phyloP scores from a whole-genome alignment of 2,888 invertebrate species.

The Nematopogon swammerdamellus region DNA sequence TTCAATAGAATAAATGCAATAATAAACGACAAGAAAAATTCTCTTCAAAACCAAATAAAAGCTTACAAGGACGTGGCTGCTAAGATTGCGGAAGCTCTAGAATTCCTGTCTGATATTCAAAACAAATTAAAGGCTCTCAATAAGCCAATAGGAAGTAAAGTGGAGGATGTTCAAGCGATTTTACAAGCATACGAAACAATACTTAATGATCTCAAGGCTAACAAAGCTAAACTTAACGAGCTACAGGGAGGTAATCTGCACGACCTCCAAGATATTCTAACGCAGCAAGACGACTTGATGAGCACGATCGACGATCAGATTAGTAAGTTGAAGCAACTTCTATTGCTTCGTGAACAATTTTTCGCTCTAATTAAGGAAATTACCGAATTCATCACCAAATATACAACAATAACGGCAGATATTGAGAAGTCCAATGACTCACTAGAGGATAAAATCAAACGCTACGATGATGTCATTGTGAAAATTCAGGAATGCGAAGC shows the following conservation, averaged over 20 bases:
- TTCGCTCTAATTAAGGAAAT: slow-evolving; percentile 84
- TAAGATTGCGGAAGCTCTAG: slow-evolving; percentile 73
- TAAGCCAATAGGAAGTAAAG: slow-evolving; percentile 82
- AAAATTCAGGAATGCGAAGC: slow-evolving; percentile 92
- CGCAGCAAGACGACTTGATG: slow-evolving; percentile 83
- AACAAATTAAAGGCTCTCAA: slow-evolving; percentile 78
- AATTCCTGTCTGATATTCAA: slow-evolving; percentile 79
- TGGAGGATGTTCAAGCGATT: slow-evolving; percentile 86
- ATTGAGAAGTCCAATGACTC: slow-evolving; percentile 82
- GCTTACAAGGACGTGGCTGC: slow-evolving; percentile 79
- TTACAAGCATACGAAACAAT: slow-evolving; percentile 76
- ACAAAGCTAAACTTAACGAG: slow-evolving; percentile 73
- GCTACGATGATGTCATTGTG: slow-evolving; percentile 79
- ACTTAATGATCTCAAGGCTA: slow-evolving; percentile 71
- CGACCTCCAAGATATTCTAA: slow-evolving; percentile 73
- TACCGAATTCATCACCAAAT: slow-evolving; percentile 81
- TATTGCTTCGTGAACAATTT: slow-evolving; percentile 84
- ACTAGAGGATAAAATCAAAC: slow-evolving; percentile 81
- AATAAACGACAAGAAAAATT: slow-evolving; percentile 71
- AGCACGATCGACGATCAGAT: slow-evolving; percentile 84
- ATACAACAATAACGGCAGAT: slow-evolving; percentile 79
- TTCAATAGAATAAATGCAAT: slow-evolving; percentile 70
- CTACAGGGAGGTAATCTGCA: slow-evolving; percentile 73
- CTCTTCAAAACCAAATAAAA: slow-evolving; percentile 72
- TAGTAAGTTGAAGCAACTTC: slow-evolving; percentile 71